A percentile compares a stretch with the other conserved stretches of the same genome.
phyloP scores from a whole-genome alignment of 2,797 vertebrate genomes.

The Acipenser transmontanus region DNA sequence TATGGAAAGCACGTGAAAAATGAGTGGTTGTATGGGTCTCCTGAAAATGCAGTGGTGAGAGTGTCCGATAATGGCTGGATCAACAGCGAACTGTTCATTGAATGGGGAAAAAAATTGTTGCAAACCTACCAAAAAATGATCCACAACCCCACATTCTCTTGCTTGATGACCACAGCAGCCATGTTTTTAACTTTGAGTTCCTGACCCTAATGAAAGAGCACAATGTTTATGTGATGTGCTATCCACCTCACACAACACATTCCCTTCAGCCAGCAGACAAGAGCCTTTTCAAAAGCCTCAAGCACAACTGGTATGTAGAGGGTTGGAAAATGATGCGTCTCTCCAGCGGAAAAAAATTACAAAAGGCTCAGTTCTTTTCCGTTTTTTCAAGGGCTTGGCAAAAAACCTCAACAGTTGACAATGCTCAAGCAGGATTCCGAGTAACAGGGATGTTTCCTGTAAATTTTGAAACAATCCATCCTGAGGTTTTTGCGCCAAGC shows the following conservation, averaged over 20 bases:
- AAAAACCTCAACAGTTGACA: conserved; percentile 13
- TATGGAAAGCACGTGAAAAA: conserved; percentile 1
- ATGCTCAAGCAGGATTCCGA: conserved; percentile 14
- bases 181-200: conserved; percentile 8
- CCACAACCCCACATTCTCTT: conserved; percentile 11
- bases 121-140: conserved; percentile 10
- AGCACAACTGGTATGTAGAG: background rate
- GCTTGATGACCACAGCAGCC: conserved; percentile 8
- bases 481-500: background rate
- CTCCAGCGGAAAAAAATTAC: background rate
- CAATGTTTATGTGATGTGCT: background rate
- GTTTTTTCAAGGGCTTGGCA: conserved; percentile 11
- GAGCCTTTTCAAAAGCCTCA: conserved; percentile 9
- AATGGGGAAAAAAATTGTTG: conserved; percentile 1
- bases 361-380: conserved; percentile 11
- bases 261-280: conserved; percentile 12
- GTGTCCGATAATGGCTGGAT: conserved; percentile 16
- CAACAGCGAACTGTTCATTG: conserved; percentile 14
- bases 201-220: conserved; percentile 3
- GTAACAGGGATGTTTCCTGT: conserved; percentile 20
- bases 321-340: background rate
- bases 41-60: background rate
- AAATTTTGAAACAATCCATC: conserved; percentile 7
- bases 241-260: conserved; percentile 13
- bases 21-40: background rate